Evolutionary conservation across 2,113 vertebrate genomes (phyloP), one percentile per base, ranked within the genome.

Genomic region (Poeciliopsis occidentalis): DNA sequence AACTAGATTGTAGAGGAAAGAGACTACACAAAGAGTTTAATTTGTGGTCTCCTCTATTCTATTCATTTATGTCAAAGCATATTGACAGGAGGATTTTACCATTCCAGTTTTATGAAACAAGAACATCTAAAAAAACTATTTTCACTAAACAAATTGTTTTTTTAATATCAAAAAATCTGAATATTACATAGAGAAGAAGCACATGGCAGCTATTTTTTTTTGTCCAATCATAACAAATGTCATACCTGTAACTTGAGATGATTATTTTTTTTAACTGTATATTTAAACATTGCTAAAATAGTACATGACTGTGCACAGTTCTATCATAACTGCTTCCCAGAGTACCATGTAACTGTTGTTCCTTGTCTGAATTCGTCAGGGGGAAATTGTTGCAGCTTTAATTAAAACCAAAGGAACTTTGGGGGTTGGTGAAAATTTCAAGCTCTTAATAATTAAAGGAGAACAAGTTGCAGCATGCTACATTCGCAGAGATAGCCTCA

Each of bases 371-470:
- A 67, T 83, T 75, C 74, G 84, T 89, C 83, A 84, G 60, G 79
- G 67, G 76, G 61, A 31, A 79, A 81, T 67, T 83, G 85, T 68
- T 80, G 4, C 17, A 73, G 67, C 67, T 89, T 85, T 88, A 89
- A 92, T 92, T 87, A 89, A 87, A 84, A 88, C 82, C 79, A 79
- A 66, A 70, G 69, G 70, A 85, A 88, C 82, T 83, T 88, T 86
- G 68, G 74, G 78, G 67, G 76, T 85, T 66, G 63, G 39, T 72
- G 71, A 73, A 71, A 86, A 76, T 92, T 90, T 90, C 83, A 83
- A 73, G 51, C 26, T 62, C 67, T 92, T 87, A 87, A 93, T 91
- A 90, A 93, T 92, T 92, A 75, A 93, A 60, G 32, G 77, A 66
- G 72, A 72, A 76, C 84, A 82, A 81, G 85, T 69, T 87, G 80